Percentiles rank a stretch among this genome's conserved stretches.
Evolutionary conservation across 2,888 invertebrate species (phyloP).

Genomic region (Calameuta idolon): DNA sequence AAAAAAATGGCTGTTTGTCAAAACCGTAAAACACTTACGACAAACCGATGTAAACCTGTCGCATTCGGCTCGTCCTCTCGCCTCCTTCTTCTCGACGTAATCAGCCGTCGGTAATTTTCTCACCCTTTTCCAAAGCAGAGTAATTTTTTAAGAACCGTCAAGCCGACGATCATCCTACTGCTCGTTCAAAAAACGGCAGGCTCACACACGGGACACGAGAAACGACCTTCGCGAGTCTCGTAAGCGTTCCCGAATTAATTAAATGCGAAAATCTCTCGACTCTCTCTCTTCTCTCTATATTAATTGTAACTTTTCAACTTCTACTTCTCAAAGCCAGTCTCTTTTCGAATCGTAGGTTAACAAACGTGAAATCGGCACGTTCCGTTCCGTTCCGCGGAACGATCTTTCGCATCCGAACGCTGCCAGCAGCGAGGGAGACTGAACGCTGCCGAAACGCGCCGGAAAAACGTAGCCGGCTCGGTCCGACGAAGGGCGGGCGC

Average conservation of each 20-base stretch:
- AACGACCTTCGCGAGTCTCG: too few relatives aligned
- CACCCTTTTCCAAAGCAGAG: neutral
- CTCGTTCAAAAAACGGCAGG: too few relatives aligned
- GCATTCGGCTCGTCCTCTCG: neutral
- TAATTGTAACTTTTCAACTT: too few relatives aligned
- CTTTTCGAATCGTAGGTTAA: too few relatives aligned
- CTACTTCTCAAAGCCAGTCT: too few relatives aligned
- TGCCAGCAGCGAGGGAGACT: conserved; percentile 61
- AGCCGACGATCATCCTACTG: neutral
- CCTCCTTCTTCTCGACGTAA: conserved; percentile 11
- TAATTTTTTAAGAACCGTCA: neutral
- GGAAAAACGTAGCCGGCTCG: conserved; percentile 34
- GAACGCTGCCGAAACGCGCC: conserved; percentile 39
- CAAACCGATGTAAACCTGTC: neutral
- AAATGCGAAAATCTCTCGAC: too few relatives aligned
- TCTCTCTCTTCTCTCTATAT: too few relatives aligned
- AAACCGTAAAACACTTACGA: neutral
- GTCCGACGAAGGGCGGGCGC: conserved; percentile 25
- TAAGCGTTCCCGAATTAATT: too few relatives aligned
- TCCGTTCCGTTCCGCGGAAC: too few relatives aligned
- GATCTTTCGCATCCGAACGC: conserved; percentile 48
- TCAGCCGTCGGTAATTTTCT: conserved; percentile 7
- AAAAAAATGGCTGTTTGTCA: too few relatives aligned
- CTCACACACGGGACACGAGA: too few relatives aligned
- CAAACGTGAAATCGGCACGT: too few relatives aligned